Evolutionary conservation across 2,888 invertebrate species (phyloP).

Genomic region (Thymelicus acteon): DNA sequence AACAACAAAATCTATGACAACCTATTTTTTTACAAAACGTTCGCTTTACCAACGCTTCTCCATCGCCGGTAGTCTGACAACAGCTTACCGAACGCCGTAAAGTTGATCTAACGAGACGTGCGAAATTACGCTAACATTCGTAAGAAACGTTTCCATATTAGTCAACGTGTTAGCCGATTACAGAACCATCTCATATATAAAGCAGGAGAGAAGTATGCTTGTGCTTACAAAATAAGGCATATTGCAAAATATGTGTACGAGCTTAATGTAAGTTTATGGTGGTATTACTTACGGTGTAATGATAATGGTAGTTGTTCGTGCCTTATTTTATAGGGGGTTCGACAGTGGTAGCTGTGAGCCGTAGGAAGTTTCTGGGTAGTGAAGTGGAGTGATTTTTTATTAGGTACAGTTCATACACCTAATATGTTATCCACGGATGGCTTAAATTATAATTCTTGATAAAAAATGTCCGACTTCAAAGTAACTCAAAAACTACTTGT

Average conservation of each 20-base stretch:
- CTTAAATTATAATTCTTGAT: too few species aligned
- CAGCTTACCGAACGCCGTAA: slow-evolving; percentile 8
- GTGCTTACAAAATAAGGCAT: slow-evolving; percentile 23
- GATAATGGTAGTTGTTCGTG: slow-evolving; percentile 2
- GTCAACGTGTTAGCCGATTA: slow-evolving; percentile 28
- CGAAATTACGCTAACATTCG: slow-evolving; percentile 30
- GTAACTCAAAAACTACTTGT: too few species aligned
- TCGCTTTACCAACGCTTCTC: slow-evolving; percentile 1
- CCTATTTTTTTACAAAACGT: too few species aligned
- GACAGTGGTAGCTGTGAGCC: too few species aligned
- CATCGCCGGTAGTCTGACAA: neutral
- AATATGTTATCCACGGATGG: too few species aligned
- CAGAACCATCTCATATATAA: slow-evolving; percentile 20
- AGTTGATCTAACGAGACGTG: slow-evolving; percentile 36
- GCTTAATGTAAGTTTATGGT: slow-evolving; percentile 33
- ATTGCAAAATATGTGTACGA: slow-evolving; percentile 32
- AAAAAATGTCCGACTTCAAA: too few species aligned
- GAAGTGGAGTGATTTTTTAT: too few species aligned
- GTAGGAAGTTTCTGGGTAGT: too few species aligned
- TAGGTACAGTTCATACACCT: too few species aligned
- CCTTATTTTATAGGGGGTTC: neutral
- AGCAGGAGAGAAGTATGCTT: slow-evolving; percentile 24
- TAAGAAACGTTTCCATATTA: slow-evolving; percentile 31
- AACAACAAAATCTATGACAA: too few species aligned
- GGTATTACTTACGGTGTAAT: slow-evolving; percentile 22